Evolutionary conservation across 2,888 invertebrate species (phyloP).

Genomic region (Mantis religiosa): DNA sequence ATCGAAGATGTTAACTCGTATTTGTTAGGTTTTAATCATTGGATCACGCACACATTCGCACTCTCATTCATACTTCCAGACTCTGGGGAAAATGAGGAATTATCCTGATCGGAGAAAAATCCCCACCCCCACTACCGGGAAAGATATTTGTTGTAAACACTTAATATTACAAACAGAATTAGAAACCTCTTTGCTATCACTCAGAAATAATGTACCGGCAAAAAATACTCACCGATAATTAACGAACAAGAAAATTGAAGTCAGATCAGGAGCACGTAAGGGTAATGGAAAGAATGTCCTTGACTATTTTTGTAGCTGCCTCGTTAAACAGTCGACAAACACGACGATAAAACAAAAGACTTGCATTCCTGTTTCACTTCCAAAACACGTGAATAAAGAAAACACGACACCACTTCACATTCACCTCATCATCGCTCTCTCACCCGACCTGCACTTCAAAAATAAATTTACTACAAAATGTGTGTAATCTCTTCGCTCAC

Average conservation of each 20-base stretch:
- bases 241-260: neutral
- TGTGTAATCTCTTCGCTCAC: neutral
- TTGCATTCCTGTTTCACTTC: neutral
- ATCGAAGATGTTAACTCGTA: too few species aligned
- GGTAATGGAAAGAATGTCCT: neutral
- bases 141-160: too few species aligned
- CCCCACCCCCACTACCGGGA: too few species aligned
- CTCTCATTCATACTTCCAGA: too few species aligned
- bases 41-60: too few species aligned
- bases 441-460: neutral
- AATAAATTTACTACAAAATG: neutral
- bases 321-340: neutral
- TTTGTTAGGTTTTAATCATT: too few species aligned
- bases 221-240: neutral
- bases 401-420: neutral
- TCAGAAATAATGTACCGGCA: too few species aligned
- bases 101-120: too few species aligned
- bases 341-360: neutral
- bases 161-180: too few species aligned
- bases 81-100: too few species aligned
- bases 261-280: neutral
- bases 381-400: neutral
- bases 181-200: too few species aligned
- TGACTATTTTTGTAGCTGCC: neutral
- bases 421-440: neutral